Evolutionary conservation across 2,113 vertebrate genomes (phyloP).

Genomic region (zebrafish (Danio rerio)): DNA sequence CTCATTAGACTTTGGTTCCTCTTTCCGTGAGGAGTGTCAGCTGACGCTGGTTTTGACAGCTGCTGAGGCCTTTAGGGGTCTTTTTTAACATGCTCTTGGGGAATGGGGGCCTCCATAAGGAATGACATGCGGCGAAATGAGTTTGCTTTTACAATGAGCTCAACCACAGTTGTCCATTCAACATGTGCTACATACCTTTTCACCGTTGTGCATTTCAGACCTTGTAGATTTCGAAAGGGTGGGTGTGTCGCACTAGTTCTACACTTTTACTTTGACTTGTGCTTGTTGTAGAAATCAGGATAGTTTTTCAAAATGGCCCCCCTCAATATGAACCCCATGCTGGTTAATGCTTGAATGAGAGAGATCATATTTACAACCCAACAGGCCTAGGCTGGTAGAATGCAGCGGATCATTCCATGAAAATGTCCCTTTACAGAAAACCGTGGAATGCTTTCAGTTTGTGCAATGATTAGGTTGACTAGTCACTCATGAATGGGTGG

Average conservation of each 20-base stretch:
- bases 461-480: background rate
- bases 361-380: slow-evolving; percentile 13
- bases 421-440: background rate
- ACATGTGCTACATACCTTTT: background rate
- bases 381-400: slow-evolving; percentile 25
- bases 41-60: slow-evolving; percentile 43
- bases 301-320: background rate
- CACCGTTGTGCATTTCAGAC: background rate
- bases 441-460: background rate
- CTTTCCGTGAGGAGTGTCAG: background rate
- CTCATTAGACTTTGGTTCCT: slow-evolving; percentile 5
- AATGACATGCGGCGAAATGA: background rate
- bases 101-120: slow-evolving; percentile 36
- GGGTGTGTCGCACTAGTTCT: background rate
- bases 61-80: slow-evolving; percentile 30
- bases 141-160: background rate
- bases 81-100: slow-evolving; percentile 36
- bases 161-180: background rate
- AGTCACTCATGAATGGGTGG: slow-evolving; percentile 9
- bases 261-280: background rate
- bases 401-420: background rate
- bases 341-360: slow-evolving; percentile 6
- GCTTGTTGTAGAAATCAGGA: background rate
- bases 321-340: background rate
- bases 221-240: background rate